Conservation (phyloP, 2,888 invertebrate species). For the Coleophora flavipennella region DNA sequence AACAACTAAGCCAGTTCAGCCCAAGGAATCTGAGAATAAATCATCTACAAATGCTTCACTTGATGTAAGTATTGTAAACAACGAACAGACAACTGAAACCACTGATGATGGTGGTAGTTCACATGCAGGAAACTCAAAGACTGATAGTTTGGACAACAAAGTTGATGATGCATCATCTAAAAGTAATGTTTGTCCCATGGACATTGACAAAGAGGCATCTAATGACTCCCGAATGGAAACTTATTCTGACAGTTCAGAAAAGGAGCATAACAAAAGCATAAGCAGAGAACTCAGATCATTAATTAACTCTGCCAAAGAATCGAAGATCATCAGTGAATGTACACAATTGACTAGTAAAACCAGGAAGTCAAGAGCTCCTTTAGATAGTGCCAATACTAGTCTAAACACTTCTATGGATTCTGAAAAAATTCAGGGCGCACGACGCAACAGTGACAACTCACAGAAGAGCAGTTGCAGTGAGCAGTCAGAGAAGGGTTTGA, state of each 20-base stretch:
- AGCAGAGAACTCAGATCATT: constrained; percentile 75
- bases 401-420: constrained; percentile 48
- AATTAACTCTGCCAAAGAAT: constrained; percentile 78
- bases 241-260: constrained; percentile 39
- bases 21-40: background rate
- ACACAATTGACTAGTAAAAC: constrained; percentile 67
- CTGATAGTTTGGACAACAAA: too few species aligned
- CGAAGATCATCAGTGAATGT: constrained; percentile 76
- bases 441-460: constrained; percentile 48
- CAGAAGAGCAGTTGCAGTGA: constrained; percentile 51
- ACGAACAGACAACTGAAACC: constrained; percentile 5
- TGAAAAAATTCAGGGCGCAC: constrained; percentile 36
- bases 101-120: too few species aligned
- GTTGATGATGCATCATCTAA: background rate
- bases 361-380: constrained; percentile 51
- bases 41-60: constrained; percentile 8
- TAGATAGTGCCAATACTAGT: constrained; percentile 59
- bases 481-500: constrained; percentile 42
- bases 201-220: constrained; percentile 30
- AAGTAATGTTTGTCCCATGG: constrained; percentile 4
- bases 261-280: constrained; percentile 54
- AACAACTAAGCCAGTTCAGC: background rate
- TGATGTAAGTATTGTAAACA: constrained; percentile 4
- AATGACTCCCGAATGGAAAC: constrained; percentile 42
- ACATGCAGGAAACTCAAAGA: too few species aligned